Conservation (phyloP, 2,888 invertebrate genomes). For the Diadegma fenestrale region DNA sequence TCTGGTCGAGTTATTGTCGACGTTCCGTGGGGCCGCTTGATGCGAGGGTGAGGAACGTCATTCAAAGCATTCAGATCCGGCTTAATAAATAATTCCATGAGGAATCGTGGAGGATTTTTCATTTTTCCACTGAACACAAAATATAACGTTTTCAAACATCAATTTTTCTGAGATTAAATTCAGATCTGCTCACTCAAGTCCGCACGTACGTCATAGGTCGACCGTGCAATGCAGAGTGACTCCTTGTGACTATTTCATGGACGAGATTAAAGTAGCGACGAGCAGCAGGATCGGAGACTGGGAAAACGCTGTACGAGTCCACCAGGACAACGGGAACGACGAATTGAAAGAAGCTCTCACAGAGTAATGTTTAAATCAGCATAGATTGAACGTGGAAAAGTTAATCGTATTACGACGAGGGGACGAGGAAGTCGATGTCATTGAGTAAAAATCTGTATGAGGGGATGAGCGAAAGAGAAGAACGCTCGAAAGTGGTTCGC, state of each 20-base stretch:
- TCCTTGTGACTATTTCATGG: slow-evolving; percentile 27
- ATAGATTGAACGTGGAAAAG: slow-evolving; percentile 66
- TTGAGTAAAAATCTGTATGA: slow-evolving; percentile 17
- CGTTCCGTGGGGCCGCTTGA: neutral
- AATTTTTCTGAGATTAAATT: neutral
- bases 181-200: neutral
- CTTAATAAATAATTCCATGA: neutral
- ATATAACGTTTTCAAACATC: neutral
- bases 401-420: slow-evolving; percentile 66
- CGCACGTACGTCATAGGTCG: slow-evolving; percentile 21
- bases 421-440: slow-evolving; percentile 27
- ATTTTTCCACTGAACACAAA: neutral
- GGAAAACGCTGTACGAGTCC: neutral
- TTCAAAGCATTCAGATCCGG: neutral
- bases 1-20: neutral
- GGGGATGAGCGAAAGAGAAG: slow-evolving; percentile 28
- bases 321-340: slow-evolving; percentile 4
- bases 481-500: slow-evolving; percentile 62
- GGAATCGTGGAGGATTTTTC: neutral
- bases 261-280: slow-evolving; percentile 13
- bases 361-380: slow-evolving; percentile 67
- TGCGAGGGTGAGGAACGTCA: neutral
- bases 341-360: slow-evolving; percentile 28
- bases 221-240: neutral
- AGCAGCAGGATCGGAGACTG: neutral